A percentile compares a stretch with the other conserved stretches of the same genome.
Evolutionary conservation across 2,113 vertebrate species (phyloP).

Genomic region (Pithys albifrons): DNA sequence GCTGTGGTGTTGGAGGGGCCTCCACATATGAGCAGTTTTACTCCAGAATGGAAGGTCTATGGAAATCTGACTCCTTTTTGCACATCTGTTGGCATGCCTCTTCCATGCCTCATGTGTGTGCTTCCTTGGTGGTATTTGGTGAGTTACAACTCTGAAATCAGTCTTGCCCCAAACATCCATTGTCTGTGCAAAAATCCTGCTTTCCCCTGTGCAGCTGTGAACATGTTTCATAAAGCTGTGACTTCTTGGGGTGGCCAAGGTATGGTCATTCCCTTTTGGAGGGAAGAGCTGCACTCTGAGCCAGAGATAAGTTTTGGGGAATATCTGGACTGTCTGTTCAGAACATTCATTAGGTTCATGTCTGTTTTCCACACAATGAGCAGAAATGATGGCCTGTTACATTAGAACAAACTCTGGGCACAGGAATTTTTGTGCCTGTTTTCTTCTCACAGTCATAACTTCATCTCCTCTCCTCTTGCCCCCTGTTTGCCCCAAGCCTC

Average conservation of each 20-base stretch:
- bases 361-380: not conserved
- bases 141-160: not conserved
- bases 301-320: not conserved
- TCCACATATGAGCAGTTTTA: accelerated
- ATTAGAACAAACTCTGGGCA: not conserved
- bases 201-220: not conserved
- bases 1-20: not conserved
- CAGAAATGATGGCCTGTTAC: not conserved
- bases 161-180: not conserved
- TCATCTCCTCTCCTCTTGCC: not conserved
- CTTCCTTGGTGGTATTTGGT: not conserved
- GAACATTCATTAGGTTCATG: not conserved
- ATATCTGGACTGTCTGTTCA: not conserved
- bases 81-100: not conserved
- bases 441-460: not conserved
- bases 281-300: not conserved
- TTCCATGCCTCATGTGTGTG: not conserved
- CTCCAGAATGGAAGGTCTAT: not conserved
- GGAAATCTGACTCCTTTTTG: not conserved
- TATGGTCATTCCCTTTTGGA: not conserved
- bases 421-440: not conserved
- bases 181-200: not conserved
- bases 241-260: not conserved
- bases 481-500: not conserved
- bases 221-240: not conserved